Conservation (phyloP, 2,797 vertebrate genomes). For the Platalea minor region DNA sequence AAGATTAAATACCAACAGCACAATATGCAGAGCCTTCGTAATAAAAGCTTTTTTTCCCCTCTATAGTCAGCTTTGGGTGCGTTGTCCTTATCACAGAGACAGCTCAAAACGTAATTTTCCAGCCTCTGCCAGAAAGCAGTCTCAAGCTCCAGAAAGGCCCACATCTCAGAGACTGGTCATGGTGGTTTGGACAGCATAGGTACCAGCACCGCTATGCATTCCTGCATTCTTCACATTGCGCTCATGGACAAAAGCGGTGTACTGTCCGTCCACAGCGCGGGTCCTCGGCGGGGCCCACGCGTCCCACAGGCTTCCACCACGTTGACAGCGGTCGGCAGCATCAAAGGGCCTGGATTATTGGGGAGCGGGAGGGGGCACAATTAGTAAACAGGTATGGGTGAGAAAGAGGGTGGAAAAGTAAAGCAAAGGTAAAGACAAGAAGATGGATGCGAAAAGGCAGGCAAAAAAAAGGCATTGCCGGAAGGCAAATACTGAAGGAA, state of each 20-base stretch:
- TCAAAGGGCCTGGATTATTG: conserved; percentile 75
- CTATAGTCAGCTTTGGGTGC: not conserved
- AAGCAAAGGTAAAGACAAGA: not conserved
- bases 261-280: conserved; percentile 58
- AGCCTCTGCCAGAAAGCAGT: not conserved
- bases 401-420: not conserved
- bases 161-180: conserved; percentile 68
- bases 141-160: conserved; percentile 7
- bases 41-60: not conserved
- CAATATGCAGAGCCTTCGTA: not conserved
- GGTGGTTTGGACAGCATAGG: conserved; percentile 45
- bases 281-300: conserved; percentile 66
- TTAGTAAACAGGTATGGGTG: conserved; percentile 57
- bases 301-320: conserved; percentile 70
- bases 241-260: conserved; percentile 68
- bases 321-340: conserved; percentile 68
- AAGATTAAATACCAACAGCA: conserved; percentile 7
- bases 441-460: not conserved
- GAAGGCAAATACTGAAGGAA: not conserved
- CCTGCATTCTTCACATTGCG: conserved; percentile 72
- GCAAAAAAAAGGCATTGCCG: not conserved
- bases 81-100: not conserved
- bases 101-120: not conserved
- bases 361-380: conserved; percentile 76
- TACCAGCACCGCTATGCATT: conserved; percentile 31